These are phyloP conservation scores for Thumatha senex DNA, from an alignment of 2,888 invertebrate genomes.

Conservation along the genomic window DNA sequence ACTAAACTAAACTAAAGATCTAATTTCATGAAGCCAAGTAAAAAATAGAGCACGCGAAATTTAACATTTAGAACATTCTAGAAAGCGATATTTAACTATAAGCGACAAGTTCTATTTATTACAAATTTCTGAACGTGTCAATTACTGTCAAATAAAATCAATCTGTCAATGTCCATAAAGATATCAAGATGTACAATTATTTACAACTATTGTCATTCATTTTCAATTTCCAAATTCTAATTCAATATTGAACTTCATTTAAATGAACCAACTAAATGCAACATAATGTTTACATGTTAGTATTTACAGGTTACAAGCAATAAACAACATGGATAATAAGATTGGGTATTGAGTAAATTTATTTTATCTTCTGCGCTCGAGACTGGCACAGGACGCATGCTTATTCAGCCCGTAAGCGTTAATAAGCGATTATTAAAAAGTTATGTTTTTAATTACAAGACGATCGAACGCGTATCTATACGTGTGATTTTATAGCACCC, in stretches of 20 bases:
- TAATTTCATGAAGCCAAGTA: no score
- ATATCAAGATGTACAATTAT: not conserved
- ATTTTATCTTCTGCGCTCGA: slow-evolving; percentile 14
- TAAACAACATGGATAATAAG: slow-evolving; percentile 32
- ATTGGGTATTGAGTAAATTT: slow-evolving; percentile 31
- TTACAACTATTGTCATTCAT: slow-evolving; percentile 16
- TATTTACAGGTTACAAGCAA: slow-evolving; percentile 22
- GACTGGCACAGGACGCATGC: slow-evolving; percentile 8
- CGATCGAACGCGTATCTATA: slow-evolving; percentile 78
- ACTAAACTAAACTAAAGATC: no score
- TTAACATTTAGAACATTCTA: not conserved
- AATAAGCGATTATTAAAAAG: slow-evolving; percentile 82
- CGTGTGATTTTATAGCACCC: slow-evolving; percentile 81
- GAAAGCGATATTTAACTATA: not conserved
- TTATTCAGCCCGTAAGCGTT: slow-evolving; percentile 75
- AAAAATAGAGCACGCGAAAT: not conserved
- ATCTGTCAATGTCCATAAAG: not conserved
- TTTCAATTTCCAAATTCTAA: not conserved
- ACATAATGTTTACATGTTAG: slow-evolving; percentile 21
- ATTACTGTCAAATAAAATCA: slow-evolving; percentile 19
- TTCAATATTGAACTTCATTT: slow-evolving; percentile 1
- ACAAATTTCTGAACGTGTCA: slow-evolving; percentile 18
- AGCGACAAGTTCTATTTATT: not conserved
- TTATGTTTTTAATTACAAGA: slow-evolving; percentile 80
- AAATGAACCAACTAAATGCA: slow-evolving; percentile 31